A percentile compares a stretch with the other conserved stretches of the same genome.
These are phyloP conservation scores for Apistogramma diplotaenia DNA, from an alignment of 2,113 vertebrate species.

Conservation along the genomic window DNA sequence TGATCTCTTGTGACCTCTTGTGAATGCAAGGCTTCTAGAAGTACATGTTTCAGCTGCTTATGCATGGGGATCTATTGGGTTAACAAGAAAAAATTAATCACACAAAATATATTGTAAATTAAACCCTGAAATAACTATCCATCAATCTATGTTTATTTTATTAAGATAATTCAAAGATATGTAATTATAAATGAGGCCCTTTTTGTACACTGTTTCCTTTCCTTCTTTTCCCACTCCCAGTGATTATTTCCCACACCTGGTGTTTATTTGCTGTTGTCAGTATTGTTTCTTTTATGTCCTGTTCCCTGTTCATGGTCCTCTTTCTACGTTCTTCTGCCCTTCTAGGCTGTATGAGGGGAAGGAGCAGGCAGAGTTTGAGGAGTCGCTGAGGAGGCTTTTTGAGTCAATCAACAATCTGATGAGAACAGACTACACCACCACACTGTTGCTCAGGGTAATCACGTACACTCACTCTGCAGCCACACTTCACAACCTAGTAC, in stretches of 20 bases:
- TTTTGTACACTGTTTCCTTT: not conserved
- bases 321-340: not conserved
- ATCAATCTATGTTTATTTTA: not conserved
- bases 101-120: not conserved
- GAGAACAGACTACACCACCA: conserved; percentile 87
- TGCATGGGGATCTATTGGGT: not conserved
- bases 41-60: not conserved
- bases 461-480: not conserved
- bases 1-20: not conserved
- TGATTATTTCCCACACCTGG: not conserved
- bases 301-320: not conserved
- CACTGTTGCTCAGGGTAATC: conserved; percentile 87
- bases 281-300: not conserved
- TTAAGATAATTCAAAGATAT: not conserved
- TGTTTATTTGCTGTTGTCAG: not conserved
- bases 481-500: not conserved
- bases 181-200: not conserved
- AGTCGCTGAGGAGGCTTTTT: conserved; percentile 91
- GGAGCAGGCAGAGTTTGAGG: conserved; percentile 94
- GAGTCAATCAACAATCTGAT: conserved; percentile 97
- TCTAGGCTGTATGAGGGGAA: conserved; percentile 93
- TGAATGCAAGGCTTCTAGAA: not conserved
- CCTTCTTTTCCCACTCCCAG: not conserved
- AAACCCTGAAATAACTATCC: not conserved
- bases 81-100: not conserved